Percentiles rank a stretch among this genome's conserved stretches.
These are phyloP conservation scores for Drosophila auraria DNA, from an alignment of 1,140 invertebrate species.

Conservation along the genomic window DNA sequence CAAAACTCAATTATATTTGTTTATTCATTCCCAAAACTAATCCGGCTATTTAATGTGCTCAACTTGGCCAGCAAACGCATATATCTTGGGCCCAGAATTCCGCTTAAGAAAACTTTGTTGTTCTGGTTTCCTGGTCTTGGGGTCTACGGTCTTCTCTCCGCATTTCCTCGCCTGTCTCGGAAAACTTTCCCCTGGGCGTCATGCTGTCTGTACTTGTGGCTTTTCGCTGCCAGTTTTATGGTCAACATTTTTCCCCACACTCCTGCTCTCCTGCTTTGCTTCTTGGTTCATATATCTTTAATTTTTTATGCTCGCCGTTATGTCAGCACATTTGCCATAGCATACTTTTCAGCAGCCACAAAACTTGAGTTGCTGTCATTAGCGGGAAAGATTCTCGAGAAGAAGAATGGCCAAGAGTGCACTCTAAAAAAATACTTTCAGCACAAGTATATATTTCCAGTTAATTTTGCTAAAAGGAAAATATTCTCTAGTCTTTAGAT, in stretches of 20 bases:
- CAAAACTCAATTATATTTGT: constrained; percentile 51
- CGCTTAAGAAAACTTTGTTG: constrained; percentile 46
- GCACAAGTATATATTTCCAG: no score
- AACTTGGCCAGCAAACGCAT: constrained; percentile 60
- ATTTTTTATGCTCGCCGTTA: constrained; percentile 62
- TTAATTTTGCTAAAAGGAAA: neutral
- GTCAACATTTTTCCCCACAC: constrained; percentile 40
- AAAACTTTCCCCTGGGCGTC: constrained; percentile 70
- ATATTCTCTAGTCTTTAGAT: neutral
- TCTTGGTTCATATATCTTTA: constrained; percentile 75
- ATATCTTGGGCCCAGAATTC: constrained; percentile 51
- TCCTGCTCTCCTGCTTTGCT: constrained; percentile 14
- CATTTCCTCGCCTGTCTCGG: constrained; percentile 46
- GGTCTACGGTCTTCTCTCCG: constrained; percentile 2
- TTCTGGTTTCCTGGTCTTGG: constrained; percentile 30
- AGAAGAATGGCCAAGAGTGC: neutral
- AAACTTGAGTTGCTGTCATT: constrained; percentile 66
- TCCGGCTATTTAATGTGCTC: constrained; percentile 64
- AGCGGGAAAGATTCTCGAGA: constrained; percentile 49
- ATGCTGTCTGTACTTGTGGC: constrained; percentile 66
- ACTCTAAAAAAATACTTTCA: constrained; percentile 4
- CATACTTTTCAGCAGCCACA: constrained; percentile 68
- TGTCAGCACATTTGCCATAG: constrained; percentile 75
- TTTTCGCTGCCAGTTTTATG: constrained; percentile 57
- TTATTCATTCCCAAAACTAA: constrained; percentile 64